phyloP scores from a whole-genome alignment of 2,797 vertebrate genomes.

The Podarcis siculus region DNA sequence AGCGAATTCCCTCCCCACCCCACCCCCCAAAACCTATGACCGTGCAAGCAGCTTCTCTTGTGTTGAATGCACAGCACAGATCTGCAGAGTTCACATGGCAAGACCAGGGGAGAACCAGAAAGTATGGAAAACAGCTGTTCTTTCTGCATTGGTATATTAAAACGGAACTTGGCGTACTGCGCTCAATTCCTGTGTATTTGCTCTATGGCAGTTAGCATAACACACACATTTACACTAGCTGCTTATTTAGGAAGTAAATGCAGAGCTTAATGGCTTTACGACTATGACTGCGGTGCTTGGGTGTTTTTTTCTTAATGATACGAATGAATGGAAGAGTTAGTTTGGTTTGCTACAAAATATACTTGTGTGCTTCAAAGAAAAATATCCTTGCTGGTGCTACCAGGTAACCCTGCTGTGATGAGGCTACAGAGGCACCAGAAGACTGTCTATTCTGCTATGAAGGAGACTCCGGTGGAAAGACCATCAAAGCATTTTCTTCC shows the following conservation, averaged over 20 bases:
- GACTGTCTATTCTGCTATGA: background rate
- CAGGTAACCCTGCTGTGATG: accelerated
- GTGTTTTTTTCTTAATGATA: background rate
- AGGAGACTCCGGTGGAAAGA: background rate
- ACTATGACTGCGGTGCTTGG: background rate
- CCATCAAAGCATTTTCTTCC: constrained; percentile 19
- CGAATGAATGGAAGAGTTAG: background rate
- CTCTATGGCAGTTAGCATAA: constrained; percentile 40
- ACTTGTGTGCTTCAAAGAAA: background rate
- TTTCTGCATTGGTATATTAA: background rate
- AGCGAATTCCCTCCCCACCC: background rate
- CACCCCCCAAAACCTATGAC: background rate
- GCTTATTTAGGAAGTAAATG: constrained; percentile 26
- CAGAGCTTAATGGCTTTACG: background rate
- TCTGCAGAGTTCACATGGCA: background rate
- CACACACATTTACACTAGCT: constrained; percentile 40
- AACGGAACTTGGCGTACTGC: background rate
- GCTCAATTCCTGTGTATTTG: constrained; percentile 39
- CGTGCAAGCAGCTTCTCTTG: background rate
- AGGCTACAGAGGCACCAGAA: background rate
- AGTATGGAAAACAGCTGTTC: background rate
- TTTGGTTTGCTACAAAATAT: constrained; percentile 4
- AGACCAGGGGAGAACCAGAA: background rate
- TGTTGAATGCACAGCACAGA: background rate
- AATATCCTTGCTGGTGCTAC: background rate